These are phyloP conservation scores for Papilio polytes DNA, from an alignment of 1,140 invertebrate species.

Conservation along the genomic window DNA sequence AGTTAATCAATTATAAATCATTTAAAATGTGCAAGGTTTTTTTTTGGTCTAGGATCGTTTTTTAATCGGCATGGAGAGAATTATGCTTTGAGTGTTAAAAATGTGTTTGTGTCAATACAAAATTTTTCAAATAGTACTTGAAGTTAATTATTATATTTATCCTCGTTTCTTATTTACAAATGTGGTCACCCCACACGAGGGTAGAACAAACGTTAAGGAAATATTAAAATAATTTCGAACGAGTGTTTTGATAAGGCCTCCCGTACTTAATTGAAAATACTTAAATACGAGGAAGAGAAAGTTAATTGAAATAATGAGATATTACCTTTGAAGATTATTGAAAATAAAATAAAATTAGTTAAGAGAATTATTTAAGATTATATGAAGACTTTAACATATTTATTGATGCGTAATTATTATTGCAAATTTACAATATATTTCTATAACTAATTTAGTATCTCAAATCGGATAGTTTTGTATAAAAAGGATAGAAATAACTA, in stretches of 20 bases:
- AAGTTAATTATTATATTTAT: not conserved
- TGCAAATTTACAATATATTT: not conserved
- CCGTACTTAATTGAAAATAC: conserved; percentile 64
- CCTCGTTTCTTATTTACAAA: not conserved
- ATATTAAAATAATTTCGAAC: conserved; percentile 75
- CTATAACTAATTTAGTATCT: too few relatives aligned
- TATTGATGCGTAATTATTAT: not conserved
- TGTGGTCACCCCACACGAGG: conserved; percentile 46
- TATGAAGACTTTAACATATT: not conserved
- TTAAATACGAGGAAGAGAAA: conserved; percentile 58
- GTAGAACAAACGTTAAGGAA: conserved; percentile 52
- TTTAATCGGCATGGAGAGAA: too few relatives aligned
- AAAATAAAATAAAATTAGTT: conserved; percentile 14
- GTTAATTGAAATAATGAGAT: conserved; percentile 57
- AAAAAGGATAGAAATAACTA: too few relatives aligned
- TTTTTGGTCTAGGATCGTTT: too few relatives aligned
- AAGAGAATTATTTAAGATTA: not conserved
- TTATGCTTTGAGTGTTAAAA: too few relatives aligned
- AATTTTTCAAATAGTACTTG: not conserved
- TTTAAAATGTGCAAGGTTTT: too few relatives aligned
- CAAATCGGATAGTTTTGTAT: too few relatives aligned
- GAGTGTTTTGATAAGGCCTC: conserved; percentile 75
- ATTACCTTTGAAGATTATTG: conserved; percentile 23
- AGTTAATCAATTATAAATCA: too few relatives aligned
- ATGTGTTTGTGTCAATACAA: too few relatives aligned